phyloP scores from a whole-genome alignment of 2,888 invertebrate genomes.

The Sipha maydis region DNA sequence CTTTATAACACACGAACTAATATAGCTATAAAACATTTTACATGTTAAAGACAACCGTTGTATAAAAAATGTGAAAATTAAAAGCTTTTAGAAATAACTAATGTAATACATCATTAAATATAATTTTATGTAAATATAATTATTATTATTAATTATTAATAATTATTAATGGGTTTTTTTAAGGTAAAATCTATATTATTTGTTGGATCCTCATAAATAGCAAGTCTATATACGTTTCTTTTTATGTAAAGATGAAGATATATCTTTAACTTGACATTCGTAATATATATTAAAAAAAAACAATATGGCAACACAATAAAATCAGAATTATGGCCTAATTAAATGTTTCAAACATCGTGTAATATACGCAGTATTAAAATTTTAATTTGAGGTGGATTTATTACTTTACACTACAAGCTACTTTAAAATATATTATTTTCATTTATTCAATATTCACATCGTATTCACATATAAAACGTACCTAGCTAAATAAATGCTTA shows the following conservation, averaged over 20 bases:
- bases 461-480: not conserved
- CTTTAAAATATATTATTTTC: too few species aligned
- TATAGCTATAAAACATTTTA: not conserved
- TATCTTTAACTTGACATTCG: not conserved
- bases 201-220: not conserved
- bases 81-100: constrained; percentile 40
- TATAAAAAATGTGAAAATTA: constrained; percentile 7
- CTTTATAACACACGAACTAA: not conserved
- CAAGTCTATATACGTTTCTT: not conserved
- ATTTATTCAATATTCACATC: too few species aligned
- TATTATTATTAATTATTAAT: too few species aligned
- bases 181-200: constrained; percentile 20
- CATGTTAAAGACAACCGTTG: not conserved
- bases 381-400: not conserved
- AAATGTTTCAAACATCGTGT: not conserved
- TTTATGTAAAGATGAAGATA: not conserved
- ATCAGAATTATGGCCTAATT: not conserved
- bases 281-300: not conserved
- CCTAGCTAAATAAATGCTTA: not conserved
- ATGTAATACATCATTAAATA: not conserved
- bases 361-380: not conserved
- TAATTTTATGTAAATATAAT: constrained; percentile 5
- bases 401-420: too few species aligned
- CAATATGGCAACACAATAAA: not conserved
- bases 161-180: constrained; percentile 21